These are phyloP conservation scores for Doris montereyensis DNA, from an alignment of 2,888 invertebrate genomes.

Conservation along the genomic window DNA sequence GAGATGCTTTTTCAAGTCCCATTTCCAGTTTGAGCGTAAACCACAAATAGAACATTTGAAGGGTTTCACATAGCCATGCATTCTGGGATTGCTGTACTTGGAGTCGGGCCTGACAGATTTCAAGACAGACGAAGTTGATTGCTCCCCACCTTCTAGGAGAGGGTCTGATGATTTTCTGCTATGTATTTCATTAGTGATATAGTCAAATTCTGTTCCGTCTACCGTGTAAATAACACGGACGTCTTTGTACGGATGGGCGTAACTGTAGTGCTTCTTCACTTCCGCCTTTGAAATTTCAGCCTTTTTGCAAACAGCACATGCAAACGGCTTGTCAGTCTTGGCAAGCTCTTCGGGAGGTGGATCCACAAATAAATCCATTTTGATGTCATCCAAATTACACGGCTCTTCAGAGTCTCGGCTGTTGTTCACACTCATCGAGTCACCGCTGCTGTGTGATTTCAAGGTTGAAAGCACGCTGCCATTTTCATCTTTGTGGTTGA, in stretches of 20 bases:
- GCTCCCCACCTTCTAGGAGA: not conserved
- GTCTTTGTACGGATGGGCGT: conserved; percentile 61
- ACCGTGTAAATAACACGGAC: conserved; percentile 58
- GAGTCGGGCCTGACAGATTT: conserved; percentile 36
- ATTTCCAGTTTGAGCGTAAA: conserved; percentile 96
- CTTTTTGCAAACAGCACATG: conserved; percentile 65
- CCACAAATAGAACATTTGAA: conserved; percentile 96
- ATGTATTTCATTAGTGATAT: conserved; percentile 42
- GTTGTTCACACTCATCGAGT: not conserved
- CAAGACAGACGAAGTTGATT: not conserved
- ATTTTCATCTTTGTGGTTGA: conserved; percentile 30
- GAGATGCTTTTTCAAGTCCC: conserved; percentile 98
- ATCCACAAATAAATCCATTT: conserved; percentile 19
- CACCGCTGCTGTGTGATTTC: not conserved
- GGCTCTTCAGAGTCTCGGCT: not conserved
- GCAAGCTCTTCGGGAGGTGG: conserved; percentile 35
- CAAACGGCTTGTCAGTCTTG: conserved; percentile 54
- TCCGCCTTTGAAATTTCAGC: conserved; percentile 58
- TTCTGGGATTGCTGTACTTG: conserved; percentile 55
- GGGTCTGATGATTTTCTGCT: not conserved
- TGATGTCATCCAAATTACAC: not conserved
- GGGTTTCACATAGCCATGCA: conserved; percentile 75
- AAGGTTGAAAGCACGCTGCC: conserved; percentile 5
- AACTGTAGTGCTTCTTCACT: conserved; percentile 65
- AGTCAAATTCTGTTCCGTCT: conserved; percentile 52